Evolutionary conservation across 2,113 vertebrate genomes (phyloP).

Genomic region (Cacatua alba): DNA sequence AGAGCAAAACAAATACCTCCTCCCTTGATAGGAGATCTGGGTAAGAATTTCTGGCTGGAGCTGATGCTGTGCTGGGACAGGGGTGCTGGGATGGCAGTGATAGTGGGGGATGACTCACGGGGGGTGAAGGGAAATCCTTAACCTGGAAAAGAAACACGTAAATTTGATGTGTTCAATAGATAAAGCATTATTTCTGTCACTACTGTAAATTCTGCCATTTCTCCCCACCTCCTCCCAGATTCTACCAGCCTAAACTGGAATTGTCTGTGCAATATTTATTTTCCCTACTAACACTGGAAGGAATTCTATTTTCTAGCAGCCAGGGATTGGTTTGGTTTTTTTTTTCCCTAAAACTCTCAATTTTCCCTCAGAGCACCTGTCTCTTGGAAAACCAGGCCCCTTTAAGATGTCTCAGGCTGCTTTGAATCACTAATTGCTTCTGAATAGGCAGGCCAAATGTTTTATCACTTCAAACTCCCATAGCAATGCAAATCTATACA

Average conservation of each 20-base stretch:
- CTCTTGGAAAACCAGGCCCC: not conserved
- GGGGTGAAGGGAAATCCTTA: not conserved
- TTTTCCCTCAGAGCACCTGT: slow-evolving; percentile 10
- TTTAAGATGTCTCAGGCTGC: slow-evolving; percentile 28
- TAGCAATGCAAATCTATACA: slow-evolving; percentile 60
- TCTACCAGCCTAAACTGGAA: not conserved
- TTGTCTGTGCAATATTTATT: not conserved
- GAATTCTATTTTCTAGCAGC: not conserved
- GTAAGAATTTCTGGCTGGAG: not conserved
- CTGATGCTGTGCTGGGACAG: not conserved
- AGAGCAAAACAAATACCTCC: not conserved
- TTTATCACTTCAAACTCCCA: slow-evolving; percentile 41
- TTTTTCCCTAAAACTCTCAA: not conserved
- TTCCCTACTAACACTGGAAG: not conserved
- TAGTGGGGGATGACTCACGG: not conserved
- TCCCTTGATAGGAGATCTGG: not conserved
- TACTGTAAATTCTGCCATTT: not conserved
- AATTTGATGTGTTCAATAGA: not conserved
- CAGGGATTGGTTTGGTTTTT: not conserved
- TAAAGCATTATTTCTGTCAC: not conserved
- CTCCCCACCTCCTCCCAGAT: not conserved
- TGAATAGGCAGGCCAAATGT: slow-evolving; percentile 46
- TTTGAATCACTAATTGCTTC: slow-evolving; percentile 44
- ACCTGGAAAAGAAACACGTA: not conserved
- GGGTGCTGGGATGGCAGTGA: not conserved